Percentiles rank a stretch among this genome's conserved stretches.
phyloP scores from a whole-genome alignment of 1,140 invertebrate species.

The Ladona fulva region DNA sequence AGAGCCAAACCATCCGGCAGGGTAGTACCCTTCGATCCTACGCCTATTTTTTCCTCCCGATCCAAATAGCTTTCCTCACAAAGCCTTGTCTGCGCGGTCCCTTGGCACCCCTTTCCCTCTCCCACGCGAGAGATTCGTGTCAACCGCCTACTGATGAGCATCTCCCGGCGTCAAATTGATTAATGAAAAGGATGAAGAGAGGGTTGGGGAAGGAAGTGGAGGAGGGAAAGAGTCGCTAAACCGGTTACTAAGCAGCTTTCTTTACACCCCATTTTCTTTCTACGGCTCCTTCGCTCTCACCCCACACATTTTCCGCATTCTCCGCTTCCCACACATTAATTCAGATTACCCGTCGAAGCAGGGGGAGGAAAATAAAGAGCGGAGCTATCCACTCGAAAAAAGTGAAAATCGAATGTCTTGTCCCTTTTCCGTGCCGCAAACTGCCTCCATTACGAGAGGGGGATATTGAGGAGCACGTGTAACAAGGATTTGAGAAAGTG shows the following conservation, averaged over 20 bases:
- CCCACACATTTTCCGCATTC: not conserved
- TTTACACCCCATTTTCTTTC: not conserved
- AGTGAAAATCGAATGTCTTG: too few relatives aligned
- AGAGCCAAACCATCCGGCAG: too few relatives aligned
- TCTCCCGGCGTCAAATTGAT: not conserved
- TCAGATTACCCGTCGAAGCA: not conserved
- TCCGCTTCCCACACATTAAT: not conserved
- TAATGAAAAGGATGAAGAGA: not conserved
- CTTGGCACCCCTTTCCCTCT: too few relatives aligned
- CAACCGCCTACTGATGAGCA: not conserved
- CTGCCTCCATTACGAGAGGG: too few relatives aligned
- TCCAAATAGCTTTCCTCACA: too few relatives aligned
- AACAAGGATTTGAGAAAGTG: too few relatives aligned
- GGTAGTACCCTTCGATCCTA: too few relatives aligned
- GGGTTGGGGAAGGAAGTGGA: not conserved
- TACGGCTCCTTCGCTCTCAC: not conserved
- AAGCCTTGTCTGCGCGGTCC: too few relatives aligned
- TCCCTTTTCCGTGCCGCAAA: too few relatives aligned
- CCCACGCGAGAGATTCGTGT: not conserved
- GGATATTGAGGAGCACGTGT: too few relatives aligned
- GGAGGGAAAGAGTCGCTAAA: not conserved
- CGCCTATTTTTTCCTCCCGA: too few relatives aligned
- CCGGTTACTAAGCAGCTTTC: not conserved
- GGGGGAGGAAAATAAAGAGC: not conserved
- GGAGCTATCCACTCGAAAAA: not conserved